phyloP scores from a whole-genome alignment of 1,140 invertebrate species.

The Tetraneura akinire region DNA sequence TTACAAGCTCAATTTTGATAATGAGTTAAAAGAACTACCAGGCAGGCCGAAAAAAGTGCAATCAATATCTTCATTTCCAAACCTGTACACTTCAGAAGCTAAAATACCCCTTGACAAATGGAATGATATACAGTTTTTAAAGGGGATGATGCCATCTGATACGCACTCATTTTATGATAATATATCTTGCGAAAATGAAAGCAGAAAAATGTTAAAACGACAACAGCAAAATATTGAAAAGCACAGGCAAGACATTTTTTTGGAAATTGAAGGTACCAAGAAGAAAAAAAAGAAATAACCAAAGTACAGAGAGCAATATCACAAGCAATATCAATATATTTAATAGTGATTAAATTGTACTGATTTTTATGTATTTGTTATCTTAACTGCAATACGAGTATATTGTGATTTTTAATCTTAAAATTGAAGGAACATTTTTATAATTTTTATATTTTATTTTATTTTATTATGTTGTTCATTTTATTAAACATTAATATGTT shows the following conservation, averaged over 20 bases:
- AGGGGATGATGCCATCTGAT: background rate
- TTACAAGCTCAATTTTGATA: background rate
- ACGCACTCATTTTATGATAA: background rate
- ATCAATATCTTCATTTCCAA: background rate
- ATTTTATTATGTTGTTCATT: background rate
- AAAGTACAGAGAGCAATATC: background rate
- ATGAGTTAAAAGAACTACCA: background rate
- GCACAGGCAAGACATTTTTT: background rate
- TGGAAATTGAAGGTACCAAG: background rate
- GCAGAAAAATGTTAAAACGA: background rate
- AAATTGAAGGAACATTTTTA: background rate
- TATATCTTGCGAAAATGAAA: background rate
- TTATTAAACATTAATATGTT: background rate
- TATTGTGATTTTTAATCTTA: slow-evolving; percentile 8
- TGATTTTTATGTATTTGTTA: background rate
- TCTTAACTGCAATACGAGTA: background rate
- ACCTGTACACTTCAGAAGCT: background rate
- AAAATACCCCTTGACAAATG: background rate
- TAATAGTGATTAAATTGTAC: background rate
- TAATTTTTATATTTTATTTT: slow-evolving; percentile 4
- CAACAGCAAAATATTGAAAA: background rate
- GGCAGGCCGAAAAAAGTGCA: background rate
- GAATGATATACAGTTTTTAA: background rate
- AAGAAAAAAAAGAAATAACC: background rate
- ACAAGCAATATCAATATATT: background rate